Evolutionary conservation across 1,140 invertebrate species (phyloP).

Genomic region (Drosophila ficusphila): DNA sequence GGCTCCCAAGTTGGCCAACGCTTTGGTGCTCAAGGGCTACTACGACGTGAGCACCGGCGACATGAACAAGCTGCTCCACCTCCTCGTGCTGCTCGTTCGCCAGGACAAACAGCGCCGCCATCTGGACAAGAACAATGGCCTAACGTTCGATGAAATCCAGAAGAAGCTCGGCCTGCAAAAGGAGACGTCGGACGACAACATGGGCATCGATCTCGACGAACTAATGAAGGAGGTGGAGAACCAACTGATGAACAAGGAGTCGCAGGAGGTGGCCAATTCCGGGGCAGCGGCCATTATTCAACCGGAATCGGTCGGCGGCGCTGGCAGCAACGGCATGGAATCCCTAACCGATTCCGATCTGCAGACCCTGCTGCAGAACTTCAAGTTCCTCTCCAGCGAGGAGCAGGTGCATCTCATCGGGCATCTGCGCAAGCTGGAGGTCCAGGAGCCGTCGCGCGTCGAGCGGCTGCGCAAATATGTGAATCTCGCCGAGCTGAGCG

Average conservation of each 20-base stretch:
- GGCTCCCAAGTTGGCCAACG: constrained; percentile 90
- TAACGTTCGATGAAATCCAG: constrained; percentile 40
- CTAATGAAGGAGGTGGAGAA: constrained; percentile 67
- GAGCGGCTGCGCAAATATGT: constrained; percentile 89
- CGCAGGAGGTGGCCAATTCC: background rate
- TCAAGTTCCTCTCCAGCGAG: constrained; percentile 90
- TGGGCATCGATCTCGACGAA: constrained; percentile 55
- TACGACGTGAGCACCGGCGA: constrained; percentile 91
- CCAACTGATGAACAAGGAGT: constrained; percentile 52
- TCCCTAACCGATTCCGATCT: constrained; percentile 90
- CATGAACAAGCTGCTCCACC: constrained; percentile 90
- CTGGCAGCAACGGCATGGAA: constrained; percentile 86
- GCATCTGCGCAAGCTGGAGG: constrained; percentile 91
- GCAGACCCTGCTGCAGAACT: constrained; percentile 90
- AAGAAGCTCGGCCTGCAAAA: constrained; percentile 24
- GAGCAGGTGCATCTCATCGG: constrained; percentile 92
- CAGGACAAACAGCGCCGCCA: constrained; percentile 28
- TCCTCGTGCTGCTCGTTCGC: constrained; percentile 88
- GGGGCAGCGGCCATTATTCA: background rate
- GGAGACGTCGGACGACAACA: background rate
- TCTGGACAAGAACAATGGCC: constrained; percentile 9
- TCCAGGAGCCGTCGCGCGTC: constrained; percentile 88
- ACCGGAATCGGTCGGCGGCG: background rate
- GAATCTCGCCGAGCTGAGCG: constrained; percentile 85
- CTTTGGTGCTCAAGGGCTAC: constrained; percentile 90